These are phyloP conservation scores for Seladonia tumulorum DNA, from an alignment of 2,888 invertebrate species.

Conservation along the genomic window DNA sequence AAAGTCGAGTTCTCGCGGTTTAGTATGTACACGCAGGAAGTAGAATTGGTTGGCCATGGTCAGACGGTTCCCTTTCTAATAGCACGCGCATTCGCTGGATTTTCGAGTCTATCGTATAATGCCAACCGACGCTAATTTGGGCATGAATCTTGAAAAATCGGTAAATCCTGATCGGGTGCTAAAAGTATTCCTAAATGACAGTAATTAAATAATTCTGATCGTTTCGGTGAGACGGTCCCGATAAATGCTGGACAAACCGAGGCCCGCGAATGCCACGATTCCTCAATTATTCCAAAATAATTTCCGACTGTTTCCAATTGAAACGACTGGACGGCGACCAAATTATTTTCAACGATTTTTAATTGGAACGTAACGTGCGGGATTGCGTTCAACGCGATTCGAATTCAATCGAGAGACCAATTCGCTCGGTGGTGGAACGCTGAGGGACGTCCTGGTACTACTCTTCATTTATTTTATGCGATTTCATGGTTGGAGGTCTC, in stretches of 20 bases:
- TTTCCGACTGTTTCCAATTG: constrained; percentile 14
- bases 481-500: background rate
- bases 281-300: constrained; percentile 8
- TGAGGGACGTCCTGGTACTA: background rate
- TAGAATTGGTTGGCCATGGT: no score
- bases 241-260: background rate
- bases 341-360: constrained; percentile 31
- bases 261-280: background rate
- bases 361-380: constrained; percentile 16
- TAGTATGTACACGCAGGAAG: no score
- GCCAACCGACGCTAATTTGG: no score
- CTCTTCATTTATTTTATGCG: background rate
- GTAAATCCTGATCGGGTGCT: no score
- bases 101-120: no score
- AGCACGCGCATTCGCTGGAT: no score
- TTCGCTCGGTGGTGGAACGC: background rate
- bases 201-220: no score
- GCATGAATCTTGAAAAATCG: no score
- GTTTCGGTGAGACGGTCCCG: no score
- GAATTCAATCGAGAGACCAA: background rate
- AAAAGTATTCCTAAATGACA: no score
- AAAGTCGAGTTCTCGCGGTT: no score
- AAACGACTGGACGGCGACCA: background rate
- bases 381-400: background rate
- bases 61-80: no score